Conservation (phyloP, 2,888 invertebrate species). For the Pterostichus madidus region DNA sequence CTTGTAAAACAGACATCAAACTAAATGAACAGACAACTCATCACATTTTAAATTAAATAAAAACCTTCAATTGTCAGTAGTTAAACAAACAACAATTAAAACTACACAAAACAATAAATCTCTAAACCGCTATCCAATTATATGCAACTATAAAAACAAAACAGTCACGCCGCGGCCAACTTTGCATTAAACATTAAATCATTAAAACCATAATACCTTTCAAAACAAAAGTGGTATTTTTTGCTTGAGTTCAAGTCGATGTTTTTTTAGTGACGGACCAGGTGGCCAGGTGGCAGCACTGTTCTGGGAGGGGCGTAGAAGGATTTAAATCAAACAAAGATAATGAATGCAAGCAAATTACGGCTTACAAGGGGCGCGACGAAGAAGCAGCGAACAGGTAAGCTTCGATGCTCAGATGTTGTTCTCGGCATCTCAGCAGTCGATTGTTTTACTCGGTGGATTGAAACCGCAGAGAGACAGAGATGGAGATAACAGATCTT, state of each 20-base stretch:
- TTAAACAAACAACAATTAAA: slow-evolving; percentile 44
- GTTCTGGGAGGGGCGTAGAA: slow-evolving; percentile 56
- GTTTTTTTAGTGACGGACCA: slow-evolving; percentile 49
- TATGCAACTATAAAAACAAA: slow-evolving; percentile 42
- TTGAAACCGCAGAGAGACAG: slow-evolving; percentile 10
- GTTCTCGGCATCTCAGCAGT: background rate
- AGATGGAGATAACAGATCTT: slow-evolving; percentile 21
- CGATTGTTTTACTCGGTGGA: slow-evolving; percentile 20
- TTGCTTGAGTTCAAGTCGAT: slow-evolving; percentile 15
- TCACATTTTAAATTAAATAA: slow-evolving; percentile 15
- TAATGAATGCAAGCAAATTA: slow-evolving; percentile 64
- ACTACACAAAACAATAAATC: slow-evolving; percentile 28
- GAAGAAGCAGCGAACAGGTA: slow-evolving; percentile 24
- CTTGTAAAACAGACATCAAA: slow-evolving; percentile 5
- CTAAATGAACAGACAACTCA: slow-evolving; percentile 12
- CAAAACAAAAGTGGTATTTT: slow-evolving; percentile 45
- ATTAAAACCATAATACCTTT: slow-evolving; percentile 47
- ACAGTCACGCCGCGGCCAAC: background rate
- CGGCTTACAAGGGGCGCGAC: slow-evolving; percentile 39
- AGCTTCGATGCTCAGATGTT: slow-evolving; percentile 8
- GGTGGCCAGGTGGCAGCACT: slow-evolving; percentile 44
- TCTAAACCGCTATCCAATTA: slow-evolving; percentile 49
- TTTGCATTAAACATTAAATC: slow-evolving; percentile 40
- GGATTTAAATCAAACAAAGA: slow-evolving; percentile 64
- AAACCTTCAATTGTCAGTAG: slow-evolving; percentile 8